Evolutionary conservation across 2,113 vertebrate genomes (phyloP).

Genomic region (Leptodactylus fuscus): DNA sequence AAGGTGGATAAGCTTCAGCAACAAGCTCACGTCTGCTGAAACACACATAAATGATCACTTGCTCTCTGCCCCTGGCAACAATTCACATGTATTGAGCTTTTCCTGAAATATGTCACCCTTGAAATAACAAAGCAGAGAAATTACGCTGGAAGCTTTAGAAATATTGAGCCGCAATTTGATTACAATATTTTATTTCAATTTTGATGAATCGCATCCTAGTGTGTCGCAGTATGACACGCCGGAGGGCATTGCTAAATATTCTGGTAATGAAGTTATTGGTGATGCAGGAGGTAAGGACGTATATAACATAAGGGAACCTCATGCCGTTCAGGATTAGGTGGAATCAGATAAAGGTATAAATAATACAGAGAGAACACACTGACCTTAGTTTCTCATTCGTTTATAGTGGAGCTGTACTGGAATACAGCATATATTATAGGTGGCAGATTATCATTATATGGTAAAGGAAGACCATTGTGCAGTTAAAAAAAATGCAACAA

Average conservation of each 20-base stretch:
- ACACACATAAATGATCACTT: slow-evolving; percentile 21
- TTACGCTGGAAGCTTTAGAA: slow-evolving; percentile 26
- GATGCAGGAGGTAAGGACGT: not conserved
- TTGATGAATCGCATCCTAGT: slow-evolving; percentile 29
- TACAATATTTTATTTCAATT: slow-evolving; percentile 43
- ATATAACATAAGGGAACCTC: too few species aligned
- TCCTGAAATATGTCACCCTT: slow-evolving; percentile 11
- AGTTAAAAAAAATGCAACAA: too few species aligned
- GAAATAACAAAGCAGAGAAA: slow-evolving; percentile 18
- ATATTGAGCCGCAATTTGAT: slow-evolving; percentile 44
- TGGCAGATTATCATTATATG: too few species aligned
- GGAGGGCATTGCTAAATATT: slow-evolving; percentile 28
- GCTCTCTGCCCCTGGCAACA: slow-evolving; percentile 17
- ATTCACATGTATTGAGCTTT: slow-evolving; percentile 30
- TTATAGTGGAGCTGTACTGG: too few species aligned
- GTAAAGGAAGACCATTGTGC: too few species aligned
- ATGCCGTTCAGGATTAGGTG: too few species aligned
- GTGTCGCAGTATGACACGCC: not conserved
- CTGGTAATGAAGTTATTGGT: slow-evolving; percentile 8
- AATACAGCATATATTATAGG: too few species aligned
- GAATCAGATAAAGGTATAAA: too few species aligned
- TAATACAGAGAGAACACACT: too few species aligned
- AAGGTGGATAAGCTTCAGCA: not conserved
- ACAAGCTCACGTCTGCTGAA: not conserved
- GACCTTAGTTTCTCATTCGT: too few species aligned